phyloP scores from a whole-genome alignment of 2,113 vertebrate genomes.

The Psophia crepitans region DNA sequence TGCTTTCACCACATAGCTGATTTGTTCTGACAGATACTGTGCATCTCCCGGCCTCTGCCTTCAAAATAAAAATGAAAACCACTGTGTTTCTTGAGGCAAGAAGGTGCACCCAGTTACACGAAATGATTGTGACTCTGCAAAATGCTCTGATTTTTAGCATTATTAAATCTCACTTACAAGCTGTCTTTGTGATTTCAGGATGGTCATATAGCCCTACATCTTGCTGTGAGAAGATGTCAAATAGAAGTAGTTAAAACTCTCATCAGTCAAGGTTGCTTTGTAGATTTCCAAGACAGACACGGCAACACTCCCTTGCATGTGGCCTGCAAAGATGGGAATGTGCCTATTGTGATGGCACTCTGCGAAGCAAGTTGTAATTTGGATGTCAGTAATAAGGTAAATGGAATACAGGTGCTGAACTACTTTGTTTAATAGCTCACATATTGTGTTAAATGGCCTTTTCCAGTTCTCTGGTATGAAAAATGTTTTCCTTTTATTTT shows the following conservation, averaged over 20 bases:
- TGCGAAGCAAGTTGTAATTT: slow-evolving; percentile 84
- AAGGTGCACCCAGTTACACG: not conserved
- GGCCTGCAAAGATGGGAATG: slow-evolving; percentile 94
- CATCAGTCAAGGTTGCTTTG: slow-evolving; percentile 78
- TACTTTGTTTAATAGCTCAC: not conserved
- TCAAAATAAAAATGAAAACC: not conserved
- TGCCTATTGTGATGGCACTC: slow-evolving; percentile 84
- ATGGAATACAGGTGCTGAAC: not conserved
- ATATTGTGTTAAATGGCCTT: not conserved
- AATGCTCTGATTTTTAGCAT: not conserved
- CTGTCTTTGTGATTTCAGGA: slow-evolving; percentile 78
- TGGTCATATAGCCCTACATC: slow-evolving; percentile 92
- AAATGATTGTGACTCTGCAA: not conserved
- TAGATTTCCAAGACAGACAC: slow-evolving; percentile 92
- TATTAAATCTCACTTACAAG: not conserved
- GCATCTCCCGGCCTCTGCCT: not conserved
- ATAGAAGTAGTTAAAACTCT: slow-evolving; percentile 92
- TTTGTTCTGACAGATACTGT: not conserved
- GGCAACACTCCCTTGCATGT: slow-evolving; percentile 93
- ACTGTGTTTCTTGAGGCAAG: not conserved
- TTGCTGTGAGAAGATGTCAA: slow-evolving; percentile 93
- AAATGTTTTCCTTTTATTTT: not conserved
- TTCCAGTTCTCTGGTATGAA: not conserved
- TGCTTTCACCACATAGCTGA: not conserved
- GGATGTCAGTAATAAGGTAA: slow-evolving; percentile 92